Evolutionary conservation across 1,140 invertebrate genomes (phyloP).

Genomic region (Listronotus oregonensis): DNA sequence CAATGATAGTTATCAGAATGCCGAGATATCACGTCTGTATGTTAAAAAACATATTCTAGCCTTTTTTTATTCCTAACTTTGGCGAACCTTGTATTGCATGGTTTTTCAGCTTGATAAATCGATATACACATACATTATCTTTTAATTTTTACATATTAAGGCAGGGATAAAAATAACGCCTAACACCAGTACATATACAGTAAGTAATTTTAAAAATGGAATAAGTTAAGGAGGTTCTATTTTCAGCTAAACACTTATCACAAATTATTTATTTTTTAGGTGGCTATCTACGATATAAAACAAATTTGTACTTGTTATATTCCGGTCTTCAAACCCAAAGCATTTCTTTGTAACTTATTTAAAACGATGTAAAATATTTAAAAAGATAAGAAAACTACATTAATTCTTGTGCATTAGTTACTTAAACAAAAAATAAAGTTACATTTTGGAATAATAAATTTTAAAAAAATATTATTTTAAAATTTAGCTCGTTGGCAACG

Average conservation of each 20-base stretch:
- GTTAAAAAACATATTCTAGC: no score
- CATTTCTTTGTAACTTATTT: conserved; percentile 29
- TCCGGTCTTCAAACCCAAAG: conserved; percentile 26
- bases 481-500: no score
- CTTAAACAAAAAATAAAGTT: no score
- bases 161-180: conserved; percentile 9
- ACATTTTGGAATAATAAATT: no score
- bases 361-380: neutral
- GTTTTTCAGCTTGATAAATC: no score
- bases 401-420: no score
- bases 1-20: no score
- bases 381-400: no score
- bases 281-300: conserved; percentile 36
- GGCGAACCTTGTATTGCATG: no score
- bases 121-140: neutral
- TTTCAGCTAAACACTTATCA: conserved; percentile 33
- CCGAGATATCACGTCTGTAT: no score
- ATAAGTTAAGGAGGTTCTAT: conserved; percentile 28
- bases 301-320: conserved; percentile 41
- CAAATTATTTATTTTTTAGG: conserved; percentile 34
- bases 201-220: conserved; percentile 27
- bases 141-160: conserved; percentile 3
- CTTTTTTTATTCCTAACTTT: no score
- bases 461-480: no score
- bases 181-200: conserved; percentile 24